Evolutionary conservation across 2,888 invertebrate genomes (phyloP).

Genomic region (Epistrophella euchroma): DNA sequence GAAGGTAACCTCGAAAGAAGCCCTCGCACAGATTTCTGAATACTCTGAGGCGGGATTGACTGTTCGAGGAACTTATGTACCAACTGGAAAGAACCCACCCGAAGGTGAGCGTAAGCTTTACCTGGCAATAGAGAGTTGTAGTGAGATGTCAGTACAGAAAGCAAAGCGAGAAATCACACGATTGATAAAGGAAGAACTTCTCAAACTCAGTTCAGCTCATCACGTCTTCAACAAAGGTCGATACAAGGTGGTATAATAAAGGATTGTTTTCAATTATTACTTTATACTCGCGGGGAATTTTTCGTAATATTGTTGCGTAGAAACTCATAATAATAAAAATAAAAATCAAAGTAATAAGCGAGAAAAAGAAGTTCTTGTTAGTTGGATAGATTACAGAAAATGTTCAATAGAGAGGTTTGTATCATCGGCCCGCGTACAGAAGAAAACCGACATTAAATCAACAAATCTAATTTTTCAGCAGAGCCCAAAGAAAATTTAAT

Average conservation of each 20-base stretch:
- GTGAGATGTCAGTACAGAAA: slow-evolving; percentile 97
- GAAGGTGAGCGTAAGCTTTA: slow-evolving; percentile 98
- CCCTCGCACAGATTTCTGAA: slow-evolving; percentile 98
- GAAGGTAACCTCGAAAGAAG: slow-evolving; percentile 99
- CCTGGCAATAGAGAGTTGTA: slow-evolving; percentile 99
- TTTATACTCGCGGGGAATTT: slow-evolving; percentile 31
- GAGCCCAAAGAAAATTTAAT: too few relatives aligned
- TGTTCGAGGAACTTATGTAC: slow-evolving; percentile 98
- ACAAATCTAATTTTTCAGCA: too few relatives aligned
- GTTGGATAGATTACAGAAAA: neutral
- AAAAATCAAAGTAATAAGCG: slow-evolving; percentile 29
- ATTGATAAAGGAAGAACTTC: slow-evolving; percentile 98
- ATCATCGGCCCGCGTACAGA: too few relatives aligned
- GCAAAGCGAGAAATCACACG: slow-evolving; percentile 99
- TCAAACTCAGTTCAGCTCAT: slow-evolving; percentile 94
- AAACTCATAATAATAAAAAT: slow-evolving; percentile 5
- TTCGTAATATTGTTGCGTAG: slow-evolving; percentile 34
- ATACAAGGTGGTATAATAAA: slow-evolving; percentile 93
- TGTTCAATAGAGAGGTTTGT: neutral
- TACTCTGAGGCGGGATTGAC: slow-evolving; percentile 99
- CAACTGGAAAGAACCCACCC: slow-evolving; percentile 93
- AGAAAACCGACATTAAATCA: neutral
- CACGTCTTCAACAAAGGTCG: slow-evolving; percentile 95
- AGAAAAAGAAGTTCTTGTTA: neutral
- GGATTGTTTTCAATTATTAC: neutral